Conservation (phyloP, 2,797 vertebrate genomes). For the Platalea minor region DNA sequence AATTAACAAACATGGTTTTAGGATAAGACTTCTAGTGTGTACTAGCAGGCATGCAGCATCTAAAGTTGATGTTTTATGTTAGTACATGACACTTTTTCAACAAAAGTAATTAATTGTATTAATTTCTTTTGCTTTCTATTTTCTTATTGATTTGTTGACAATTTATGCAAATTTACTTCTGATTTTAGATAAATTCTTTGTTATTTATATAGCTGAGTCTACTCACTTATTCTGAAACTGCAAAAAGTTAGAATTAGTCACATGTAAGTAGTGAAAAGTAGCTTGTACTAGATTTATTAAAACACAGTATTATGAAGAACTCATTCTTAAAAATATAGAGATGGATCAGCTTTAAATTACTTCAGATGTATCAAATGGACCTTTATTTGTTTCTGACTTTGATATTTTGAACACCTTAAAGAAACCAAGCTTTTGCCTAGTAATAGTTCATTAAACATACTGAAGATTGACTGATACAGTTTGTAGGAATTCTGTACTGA, state of each 20-base stretch:
- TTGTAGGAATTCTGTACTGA: background rate
- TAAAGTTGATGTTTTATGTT: background rate
- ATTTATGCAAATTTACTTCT: background rate
- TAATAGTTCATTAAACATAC: background rate
- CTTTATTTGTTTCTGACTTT: background rate
- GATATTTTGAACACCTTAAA: background rate
- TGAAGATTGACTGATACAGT: background rate
- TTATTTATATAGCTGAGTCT: background rate
- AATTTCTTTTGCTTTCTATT: background rate
- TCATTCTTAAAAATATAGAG: background rate
- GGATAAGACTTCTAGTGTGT: background rate
- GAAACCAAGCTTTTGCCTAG: background rate
- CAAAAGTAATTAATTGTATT: background rate
- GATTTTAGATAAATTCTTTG: background rate
- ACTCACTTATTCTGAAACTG: background rate
- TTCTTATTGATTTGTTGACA: background rate
- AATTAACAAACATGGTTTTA: background rate
- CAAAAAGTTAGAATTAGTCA: background rate
- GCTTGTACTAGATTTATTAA: background rate
- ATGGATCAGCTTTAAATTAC: background rate
- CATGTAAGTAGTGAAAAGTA: background rate
- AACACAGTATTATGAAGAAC: background rate
- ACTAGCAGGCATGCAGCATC: background rate
- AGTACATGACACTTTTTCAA: background rate
- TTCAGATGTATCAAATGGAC: background rate